These are phyloP conservation scores for Romanogobio albipinnatus DNA, from an alignment of 2,113 vertebrate genomes.

Conservation along the genomic window DNA sequence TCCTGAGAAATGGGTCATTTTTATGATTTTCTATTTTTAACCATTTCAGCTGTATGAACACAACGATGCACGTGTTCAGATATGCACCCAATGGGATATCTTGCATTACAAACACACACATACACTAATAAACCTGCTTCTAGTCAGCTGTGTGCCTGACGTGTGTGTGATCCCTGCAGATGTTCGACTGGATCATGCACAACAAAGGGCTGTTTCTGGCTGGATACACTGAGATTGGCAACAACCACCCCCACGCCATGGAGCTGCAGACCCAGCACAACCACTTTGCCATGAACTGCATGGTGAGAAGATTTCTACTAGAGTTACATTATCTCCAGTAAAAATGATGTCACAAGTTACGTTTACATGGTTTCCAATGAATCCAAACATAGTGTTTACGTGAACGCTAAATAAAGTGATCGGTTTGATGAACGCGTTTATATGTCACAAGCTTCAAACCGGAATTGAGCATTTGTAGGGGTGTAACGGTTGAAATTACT, in stretches of 20 bases:
- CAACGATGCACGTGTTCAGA: slow-evolving; percentile 6
- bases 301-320: slow-evolving; percentile 82
- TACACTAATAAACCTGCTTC: background rate
- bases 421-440: no score
- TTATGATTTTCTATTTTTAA: slow-evolving; percentile 55
- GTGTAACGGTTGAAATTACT: no score
- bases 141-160: background rate
- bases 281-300: slow-evolving; percentile 99
- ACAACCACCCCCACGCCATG: slow-evolving; percentile 93
- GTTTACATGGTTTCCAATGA: no score
- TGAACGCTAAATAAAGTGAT: no score
- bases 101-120: background rate
- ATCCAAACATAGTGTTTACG: no score
- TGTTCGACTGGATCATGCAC: slow-evolving; percentile 99
- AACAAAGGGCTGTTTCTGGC: slow-evolving; percentile 99
- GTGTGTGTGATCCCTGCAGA: slow-evolving; percentile 74
- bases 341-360: no score
- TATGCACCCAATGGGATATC: background rate
- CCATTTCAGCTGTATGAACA: slow-evolving; percentile 37
- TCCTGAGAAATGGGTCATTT: slow-evolving; percentile 57
- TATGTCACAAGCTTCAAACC: no score
- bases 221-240: slow-evolving; percentile 97
- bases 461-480: no score
- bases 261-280: slow-evolving; percentile 99
- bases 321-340: background rate